phyloP scores from a whole-genome alignment of 1,140 invertebrate species.

The Eurosta solidaginis region DNA sequence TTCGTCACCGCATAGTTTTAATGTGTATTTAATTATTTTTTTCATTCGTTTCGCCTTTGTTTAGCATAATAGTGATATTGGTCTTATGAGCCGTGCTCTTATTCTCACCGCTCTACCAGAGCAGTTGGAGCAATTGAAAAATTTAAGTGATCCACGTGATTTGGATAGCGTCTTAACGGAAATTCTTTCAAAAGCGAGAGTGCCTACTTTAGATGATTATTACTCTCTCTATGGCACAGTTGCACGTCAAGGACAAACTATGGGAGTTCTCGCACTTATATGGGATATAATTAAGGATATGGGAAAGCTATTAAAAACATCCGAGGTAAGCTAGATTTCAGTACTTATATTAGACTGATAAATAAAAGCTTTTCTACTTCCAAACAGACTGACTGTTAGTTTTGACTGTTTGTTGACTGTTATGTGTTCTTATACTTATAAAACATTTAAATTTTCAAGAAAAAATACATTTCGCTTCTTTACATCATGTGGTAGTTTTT shows the following conservation, averaged over 20 bases:
- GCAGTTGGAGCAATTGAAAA: constrained; percentile 43
- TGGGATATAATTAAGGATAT: constrained; percentile 45
- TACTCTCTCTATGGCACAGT: constrained; percentile 2
- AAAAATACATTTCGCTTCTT: too few relatives aligned
- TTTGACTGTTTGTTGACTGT: too few relatives aligned
- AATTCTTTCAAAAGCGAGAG: constrained; percentile 40
- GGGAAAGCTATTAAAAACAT: constrained; percentile 37
- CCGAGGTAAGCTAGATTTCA: constrained; percentile 41
- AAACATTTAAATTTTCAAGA: too few relatives aligned
- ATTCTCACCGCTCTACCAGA: constrained; percentile 41
- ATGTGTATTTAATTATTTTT: constrained; percentile 10
- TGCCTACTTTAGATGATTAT: constrained; percentile 32
- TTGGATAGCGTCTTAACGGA: constrained; percentile 44
- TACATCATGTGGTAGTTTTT: too few relatives aligned
- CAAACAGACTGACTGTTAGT: too few relatives aligned
- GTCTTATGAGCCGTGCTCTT: constrained; percentile 41
- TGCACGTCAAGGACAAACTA: constrained; percentile 34
- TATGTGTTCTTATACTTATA: too few relatives aligned
- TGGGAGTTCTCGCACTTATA: constrained; percentile 35
- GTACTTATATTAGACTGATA: not conserved
- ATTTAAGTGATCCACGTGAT: constrained; percentile 45
- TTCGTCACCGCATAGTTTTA: not conserved
- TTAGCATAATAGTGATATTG: constrained; percentile 39
- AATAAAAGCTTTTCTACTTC: too few relatives aligned
- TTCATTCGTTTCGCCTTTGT: not conserved